Base-by-base conservation (phyloP, 1,140 invertebrate genomes). In the Drosophila willistoni region DNA sequence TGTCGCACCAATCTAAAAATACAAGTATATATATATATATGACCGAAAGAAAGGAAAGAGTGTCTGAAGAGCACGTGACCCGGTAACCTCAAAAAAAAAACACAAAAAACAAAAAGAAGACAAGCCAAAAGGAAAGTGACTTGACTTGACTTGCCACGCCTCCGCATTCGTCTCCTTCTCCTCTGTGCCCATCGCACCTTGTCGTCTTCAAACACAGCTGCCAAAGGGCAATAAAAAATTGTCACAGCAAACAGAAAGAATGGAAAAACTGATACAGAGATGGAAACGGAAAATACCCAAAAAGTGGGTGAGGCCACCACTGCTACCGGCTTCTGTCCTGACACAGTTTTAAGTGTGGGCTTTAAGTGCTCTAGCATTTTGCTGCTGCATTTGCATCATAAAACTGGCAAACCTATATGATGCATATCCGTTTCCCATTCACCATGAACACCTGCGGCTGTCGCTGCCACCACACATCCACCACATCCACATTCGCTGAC, bases 191-290 rank as follows among this genome's bases (percentile, higher is more conserved):
- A 6, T 29, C 29, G n/a, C 29, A 7, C 5, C 29, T 29, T 29
- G 29, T 29, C 29, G 29, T 29, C 29, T 29, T 19, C 42, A 56
- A 29, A 61, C 57, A 77, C 74, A 77, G 62, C 82, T 59, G 79
- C 75, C 79, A 68, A 71, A 87, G 72, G 83, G 83, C 83, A 83
- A 83, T 87, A 73, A 68, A 83, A 86, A 86, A 86, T 86, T 86
- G 69, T 85, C 73, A 56, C 57, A n/a, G 13, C n/a, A 34, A 3
- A 25, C 25, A 64, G 41, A 57, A 56, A 55, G 34, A 36, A 29
- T 3, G 29, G 7, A 36, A 64, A 22, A 19, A 14, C 10, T 33
- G 47, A 9, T 0, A 47, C 22, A 33, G 4, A 13, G 29, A 47
- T 51, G 60, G 12, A 13, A 12, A 22, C 9, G 42, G 34, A 47